Evolutionary conservation across 2,888 invertebrate genomes (phyloP), one percentile per base, ranked within the genome.

Genomic region (Melinopterus prodromus): DNA sequence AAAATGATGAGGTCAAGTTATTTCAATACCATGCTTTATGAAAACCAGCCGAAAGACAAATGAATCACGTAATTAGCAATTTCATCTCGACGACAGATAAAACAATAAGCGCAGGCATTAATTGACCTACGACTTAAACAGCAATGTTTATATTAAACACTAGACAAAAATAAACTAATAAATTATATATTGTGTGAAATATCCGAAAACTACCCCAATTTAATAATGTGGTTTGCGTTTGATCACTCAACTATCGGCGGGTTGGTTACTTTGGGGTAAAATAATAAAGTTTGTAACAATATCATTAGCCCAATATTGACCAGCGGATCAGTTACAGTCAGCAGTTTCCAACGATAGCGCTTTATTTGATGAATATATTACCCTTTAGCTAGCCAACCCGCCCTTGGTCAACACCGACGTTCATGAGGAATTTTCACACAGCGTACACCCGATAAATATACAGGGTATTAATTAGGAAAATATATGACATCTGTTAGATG

Each of bases 361-460:
- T 53, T 53, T 53, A 53, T 53, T 53, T 53, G 53, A 35, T 37
- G 74, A 74, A 37, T 74, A 37, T 74, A 37, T 74, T 74, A 74
- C 36, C 35, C 74, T 74, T 74, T 74, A 53, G 74, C 35, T 36
- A 74, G 37, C 26, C 37, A 26, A 37, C 36, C 37, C 74, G 74
- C 74, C 74, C 35, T 74, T 74, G 74, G 74, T 74, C 74, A 74
- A 74, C 74, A 74, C 36, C 36, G 35, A 74, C 37, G 35, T 36
- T 7, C 38, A 53, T 6, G 12, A 53, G 53, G 53, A 53, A 53
- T 53, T 53, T 53, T 53, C 53, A 53, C 12, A 53, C 5, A 9
- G 53, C 53, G 12, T 53, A 7, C 53, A 12, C 53, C 53, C 1
- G 53, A 53, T 53, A 53, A 53, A 53, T 53, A 53, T 12, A 53